These are phyloP conservation scores for Epinephelus malabaricus DNA, from an alignment of 2,797 vertebrate genomes.

Conservation along the genomic window DNA sequence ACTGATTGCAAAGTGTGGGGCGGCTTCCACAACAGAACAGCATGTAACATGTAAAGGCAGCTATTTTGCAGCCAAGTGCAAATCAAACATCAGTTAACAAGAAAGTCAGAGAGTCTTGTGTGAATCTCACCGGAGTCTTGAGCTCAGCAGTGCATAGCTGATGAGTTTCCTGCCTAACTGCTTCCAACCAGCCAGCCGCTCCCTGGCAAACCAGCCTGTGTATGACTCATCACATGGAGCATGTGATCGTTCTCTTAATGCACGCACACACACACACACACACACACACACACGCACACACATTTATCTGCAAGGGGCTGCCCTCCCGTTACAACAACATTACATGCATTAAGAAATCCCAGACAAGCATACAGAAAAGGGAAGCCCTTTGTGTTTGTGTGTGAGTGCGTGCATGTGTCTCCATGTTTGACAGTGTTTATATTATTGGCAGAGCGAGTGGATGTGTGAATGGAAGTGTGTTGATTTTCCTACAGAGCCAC, in stretches of 20 bases:
- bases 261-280: slow-evolving; percentile 33
- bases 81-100: slow-evolving; percentile 78
- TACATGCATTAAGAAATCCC: slow-evolving; percentile 55
- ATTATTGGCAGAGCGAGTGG: slow-evolving; percentile 50
- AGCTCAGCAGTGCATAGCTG: slow-evolving; percentile 72
- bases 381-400: slow-evolving; percentile 66
- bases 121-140: slow-evolving; percentile 66
- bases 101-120: slow-evolving; percentile 57
- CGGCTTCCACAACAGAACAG: slow-evolving; percentile 53
- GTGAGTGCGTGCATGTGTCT: slow-evolving; percentile 11
- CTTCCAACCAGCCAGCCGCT: slow-evolving; percentile 76
- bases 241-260: slow-evolving; percentile 71
- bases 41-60: slow-evolving; percentile 59
- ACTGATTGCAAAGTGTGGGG: slow-evolving; percentile 63
- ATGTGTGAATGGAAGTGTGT: slow-evolving; percentile 66
- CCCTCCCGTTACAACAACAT: slow-evolving; percentile 60
- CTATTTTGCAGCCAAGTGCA: slow-evolving; percentile 69
- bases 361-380: slow-evolving; percentile 70
- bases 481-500: slow-evolving; percentile 78
- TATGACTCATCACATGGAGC: slow-evolving; percentile 81
- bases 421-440: slow-evolving; percentile 44
- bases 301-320: slow-evolving; percentile 71
- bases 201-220: slow-evolving; percentile 70
- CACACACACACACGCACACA: slow-evolving; percentile 30
- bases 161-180: slow-evolving; percentile 75